Percentiles rank a stretch among this genome's conserved stretches.
Evolutionary conservation across 2,113 vertebrate species (phyloP).

Genomic region (Peromyscus polionotus): DNA sequence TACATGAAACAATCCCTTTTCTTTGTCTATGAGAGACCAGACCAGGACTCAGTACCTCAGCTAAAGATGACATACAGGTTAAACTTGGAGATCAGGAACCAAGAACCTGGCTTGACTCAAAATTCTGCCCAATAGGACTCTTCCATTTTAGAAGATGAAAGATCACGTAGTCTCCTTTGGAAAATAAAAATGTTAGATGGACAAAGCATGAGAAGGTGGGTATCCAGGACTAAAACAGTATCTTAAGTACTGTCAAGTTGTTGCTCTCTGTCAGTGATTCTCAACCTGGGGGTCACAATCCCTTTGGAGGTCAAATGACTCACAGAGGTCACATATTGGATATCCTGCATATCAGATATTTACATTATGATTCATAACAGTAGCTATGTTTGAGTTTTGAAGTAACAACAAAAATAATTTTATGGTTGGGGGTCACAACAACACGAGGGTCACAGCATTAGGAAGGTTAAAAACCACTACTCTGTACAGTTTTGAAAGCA

Average conservation of each 20-base stretch:
- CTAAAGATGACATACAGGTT: background rate
- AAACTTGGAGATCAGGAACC: slow-evolving; percentile 2
- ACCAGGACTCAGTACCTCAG: background rate
- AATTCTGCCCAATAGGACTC: background rate
- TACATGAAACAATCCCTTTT: background rate
- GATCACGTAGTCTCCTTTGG: slow-evolving; percentile 24
- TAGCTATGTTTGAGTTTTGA: background rate
- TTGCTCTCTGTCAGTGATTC: background rate
- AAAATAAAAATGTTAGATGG: slow-evolving; percentile 10
- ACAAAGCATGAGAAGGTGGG: slow-evolving; percentile 1
- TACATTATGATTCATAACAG: background rate
- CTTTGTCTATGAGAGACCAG: background rate
- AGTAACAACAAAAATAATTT: background rate
- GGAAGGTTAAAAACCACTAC: background rate
- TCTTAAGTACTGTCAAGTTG: slow-evolving; percentile 41
- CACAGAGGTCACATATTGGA: background rate
- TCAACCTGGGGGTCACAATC: background rate
- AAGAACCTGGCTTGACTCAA: slow-evolving; percentile 32
- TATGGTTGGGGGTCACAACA: background rate
- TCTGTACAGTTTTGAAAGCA: background rate
- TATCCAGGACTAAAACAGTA: slow-evolving; percentile 2
- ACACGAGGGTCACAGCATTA: background rate
- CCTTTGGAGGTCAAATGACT: background rate
- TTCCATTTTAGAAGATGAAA: slow-evolving; percentile 40
- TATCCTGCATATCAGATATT: background rate